These are phyloP conservation scores for Ceuthmochares aereus DNA, from an alignment of 2,113 vertebrate genomes.

Conservation along the genomic window DNA sequence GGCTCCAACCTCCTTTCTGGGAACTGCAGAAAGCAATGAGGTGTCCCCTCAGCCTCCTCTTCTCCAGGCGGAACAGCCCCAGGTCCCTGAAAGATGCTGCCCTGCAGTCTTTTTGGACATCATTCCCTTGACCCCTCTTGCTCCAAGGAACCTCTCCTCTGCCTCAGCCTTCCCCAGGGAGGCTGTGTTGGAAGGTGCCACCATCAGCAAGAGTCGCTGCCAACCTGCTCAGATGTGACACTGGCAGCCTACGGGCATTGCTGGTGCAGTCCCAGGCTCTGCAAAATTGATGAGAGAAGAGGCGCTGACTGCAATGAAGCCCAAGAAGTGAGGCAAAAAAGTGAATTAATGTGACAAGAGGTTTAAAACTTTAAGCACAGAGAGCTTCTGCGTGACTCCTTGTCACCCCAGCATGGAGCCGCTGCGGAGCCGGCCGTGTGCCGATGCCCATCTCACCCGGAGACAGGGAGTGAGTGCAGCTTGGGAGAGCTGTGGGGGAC, in stretches of 20 bases:
- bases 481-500: no score
- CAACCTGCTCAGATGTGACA: neutral
- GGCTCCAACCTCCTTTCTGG: neutral
- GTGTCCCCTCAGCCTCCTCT: no score
- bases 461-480: neutral
- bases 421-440: no score
- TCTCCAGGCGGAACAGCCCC: no score
- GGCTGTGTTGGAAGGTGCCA: neutral
- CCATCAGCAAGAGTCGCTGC: neutral
- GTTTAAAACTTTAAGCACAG: neutral
- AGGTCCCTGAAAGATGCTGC: neutral
- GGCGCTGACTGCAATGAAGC: neutral
- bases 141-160: neutral
- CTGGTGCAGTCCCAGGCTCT: neutral
- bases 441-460: rapidly evolving
- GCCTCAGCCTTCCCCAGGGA: neutral
- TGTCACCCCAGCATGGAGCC: neutral
- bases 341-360: neutral
- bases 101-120: no score
- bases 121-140: neutral
- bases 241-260: neutral
- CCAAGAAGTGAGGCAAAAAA: neutral
- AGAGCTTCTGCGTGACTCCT: no score
- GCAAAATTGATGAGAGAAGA: neutral
- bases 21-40: no score